Conservation (phyloP, 2,797 vertebrate genomes). For the Alcedo atthis region DNA sequence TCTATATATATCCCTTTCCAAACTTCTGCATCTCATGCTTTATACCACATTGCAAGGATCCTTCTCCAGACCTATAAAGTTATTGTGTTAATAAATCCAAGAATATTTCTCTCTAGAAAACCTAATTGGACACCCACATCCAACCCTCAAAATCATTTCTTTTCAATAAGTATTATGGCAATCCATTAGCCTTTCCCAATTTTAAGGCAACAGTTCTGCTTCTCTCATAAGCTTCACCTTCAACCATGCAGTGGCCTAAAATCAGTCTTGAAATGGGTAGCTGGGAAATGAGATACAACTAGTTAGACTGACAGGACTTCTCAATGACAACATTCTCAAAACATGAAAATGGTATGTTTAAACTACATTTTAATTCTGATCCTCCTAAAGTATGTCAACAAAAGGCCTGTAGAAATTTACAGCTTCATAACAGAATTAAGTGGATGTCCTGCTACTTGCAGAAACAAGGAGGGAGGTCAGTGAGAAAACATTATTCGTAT, state of each 20-base stretch:
- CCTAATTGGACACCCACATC: neutral
- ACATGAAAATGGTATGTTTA: neutral
- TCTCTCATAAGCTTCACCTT: neutral
- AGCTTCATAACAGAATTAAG: neutral
- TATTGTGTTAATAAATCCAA: conserved; percentile 15
- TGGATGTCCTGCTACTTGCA: neutral
- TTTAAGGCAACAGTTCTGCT: neutral
- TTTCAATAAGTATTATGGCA: neutral
- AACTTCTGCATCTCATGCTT: neutral
- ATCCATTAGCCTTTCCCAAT: neutral
- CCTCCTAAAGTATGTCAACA: neutral
- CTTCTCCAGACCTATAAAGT: neutral
- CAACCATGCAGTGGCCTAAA: neutral
- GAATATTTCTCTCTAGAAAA: neutral
- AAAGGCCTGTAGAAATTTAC: neutral
- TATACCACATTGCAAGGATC: neutral
- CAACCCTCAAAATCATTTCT: neutral
- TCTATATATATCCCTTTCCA: neutral
- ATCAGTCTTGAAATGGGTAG: neutral
- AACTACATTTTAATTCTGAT: neutral
- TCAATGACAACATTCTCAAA: neutral
- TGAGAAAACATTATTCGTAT: neutral
- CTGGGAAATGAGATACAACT: neutral
- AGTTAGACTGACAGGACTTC: neutral
- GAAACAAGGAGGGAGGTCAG: neutral